Evolutionary conservation across 2,113 vertebrate species (phyloP).

Genomic region (Heterochromis multidens): DNA sequence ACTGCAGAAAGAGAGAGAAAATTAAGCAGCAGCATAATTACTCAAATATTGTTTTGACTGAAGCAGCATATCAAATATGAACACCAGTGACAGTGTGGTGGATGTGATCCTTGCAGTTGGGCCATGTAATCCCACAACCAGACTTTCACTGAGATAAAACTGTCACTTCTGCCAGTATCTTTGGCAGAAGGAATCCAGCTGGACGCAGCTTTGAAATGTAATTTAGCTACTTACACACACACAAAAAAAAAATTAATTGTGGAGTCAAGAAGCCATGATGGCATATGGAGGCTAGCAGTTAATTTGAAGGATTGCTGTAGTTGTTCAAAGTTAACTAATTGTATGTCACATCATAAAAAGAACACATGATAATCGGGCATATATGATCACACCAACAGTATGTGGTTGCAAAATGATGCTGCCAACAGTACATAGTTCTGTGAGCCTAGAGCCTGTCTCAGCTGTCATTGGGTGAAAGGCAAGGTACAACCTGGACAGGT

Average conservation of each 20-base stretch:
- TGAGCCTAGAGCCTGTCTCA: background rate
- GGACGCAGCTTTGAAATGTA: constrained; percentile 13
- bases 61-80: constrained; percentile 9
- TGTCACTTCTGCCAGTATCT: constrained; percentile 29
- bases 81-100: background rate
- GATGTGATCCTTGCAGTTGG: constrained; percentile 9
- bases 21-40: background rate
- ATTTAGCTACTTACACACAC: constrained; percentile 19
- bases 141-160: constrained; percentile 34
- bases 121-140: constrained; percentile 36
- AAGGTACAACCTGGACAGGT: too few species aligned
- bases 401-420: background rate
- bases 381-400: background rate
- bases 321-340: constrained; percentile 4
- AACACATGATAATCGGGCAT: background rate
- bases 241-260: constrained; percentile 17
- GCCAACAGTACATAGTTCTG: background rate
- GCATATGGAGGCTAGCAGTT: background rate
- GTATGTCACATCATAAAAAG: background rate
- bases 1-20: background rate
- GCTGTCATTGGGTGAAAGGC: background rate
- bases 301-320: background rate
- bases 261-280: constrained; percentile 2
- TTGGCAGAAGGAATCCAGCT: constrained; percentile 25
- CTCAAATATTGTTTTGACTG: background rate